A percentile compares a stretch with the other conserved stretches of the same genome.
phyloP scores from a whole-genome alignment of 2,888 invertebrate species.

The Nomada goodeniana region DNA sequence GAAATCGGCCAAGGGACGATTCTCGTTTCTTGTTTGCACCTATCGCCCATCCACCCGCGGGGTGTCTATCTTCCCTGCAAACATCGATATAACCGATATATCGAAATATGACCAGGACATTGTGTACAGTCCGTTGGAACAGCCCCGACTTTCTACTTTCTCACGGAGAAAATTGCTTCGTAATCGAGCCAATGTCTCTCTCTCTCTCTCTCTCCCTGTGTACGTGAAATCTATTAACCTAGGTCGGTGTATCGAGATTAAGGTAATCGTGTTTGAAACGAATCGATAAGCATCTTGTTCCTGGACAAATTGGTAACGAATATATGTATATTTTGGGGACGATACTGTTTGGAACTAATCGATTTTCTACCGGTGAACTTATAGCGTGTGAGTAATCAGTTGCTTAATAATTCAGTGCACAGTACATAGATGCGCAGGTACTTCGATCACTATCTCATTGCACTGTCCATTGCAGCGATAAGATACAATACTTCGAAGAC shows the following conservation, averaged over 20 bases:
- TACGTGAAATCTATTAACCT: constrained; percentile 34
- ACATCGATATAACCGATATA: constrained; percentile 80
- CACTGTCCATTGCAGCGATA: too few species aligned
- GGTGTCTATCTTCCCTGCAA: constrained; percentile 66
- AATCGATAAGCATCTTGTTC: constrained; percentile 41
- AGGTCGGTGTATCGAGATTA: constrained; percentile 29
- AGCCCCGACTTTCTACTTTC: constrained; percentile 37
- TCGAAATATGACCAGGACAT: constrained; percentile 77
- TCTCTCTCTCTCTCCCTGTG: background rate
- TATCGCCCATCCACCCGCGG: constrained; percentile 69
- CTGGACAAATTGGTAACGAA: constrained; percentile 21
- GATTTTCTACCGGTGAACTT: background rate
- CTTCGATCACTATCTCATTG: too few species aligned
- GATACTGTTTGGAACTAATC: background rate
- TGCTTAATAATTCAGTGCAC: too few species aligned
- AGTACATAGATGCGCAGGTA: too few species aligned
- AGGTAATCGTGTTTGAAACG: constrained; percentile 41
- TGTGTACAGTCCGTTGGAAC: constrained; percentile 67
- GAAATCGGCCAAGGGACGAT: constrained; percentile 70
- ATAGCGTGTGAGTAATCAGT: background rate
- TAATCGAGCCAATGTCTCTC: background rate
- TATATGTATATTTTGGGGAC: background rate
- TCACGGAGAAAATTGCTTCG: constrained; percentile 48
- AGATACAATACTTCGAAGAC: too few species aligned
- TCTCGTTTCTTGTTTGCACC: constrained; percentile 82